Percentiles rank a stretch among this genome's conserved stretches.
These are phyloP conservation scores for Micromussa lordhowensis DNA, from an alignment of 92 coral and sea anemone species.

Conservation along the genomic window DNA sequence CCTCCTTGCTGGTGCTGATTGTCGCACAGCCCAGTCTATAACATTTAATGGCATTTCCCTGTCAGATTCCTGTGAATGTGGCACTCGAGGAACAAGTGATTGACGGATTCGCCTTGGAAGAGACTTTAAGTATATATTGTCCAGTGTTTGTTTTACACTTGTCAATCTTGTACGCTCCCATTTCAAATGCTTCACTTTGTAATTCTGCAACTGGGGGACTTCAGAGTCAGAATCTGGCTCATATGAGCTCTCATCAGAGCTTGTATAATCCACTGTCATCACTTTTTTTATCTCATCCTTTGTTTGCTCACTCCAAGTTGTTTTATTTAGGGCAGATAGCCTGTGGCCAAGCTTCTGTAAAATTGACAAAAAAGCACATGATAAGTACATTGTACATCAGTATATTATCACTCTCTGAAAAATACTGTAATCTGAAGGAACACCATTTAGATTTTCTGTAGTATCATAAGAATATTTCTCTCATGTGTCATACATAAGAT, in stretches of 20 bases:
- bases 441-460: no score
- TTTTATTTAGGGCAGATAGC: neutral
- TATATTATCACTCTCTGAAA: no score
- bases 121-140: constrained; percentile 26
- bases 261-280: constrained; percentile 1
- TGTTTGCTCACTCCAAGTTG: constrained; percentile 9
- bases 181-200: constrained; percentile 43
- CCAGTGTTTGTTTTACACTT: constrained; percentile 31
- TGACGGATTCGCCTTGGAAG: constrained; percentile 21
- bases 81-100: constrained; percentile 23
- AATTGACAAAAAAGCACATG: neutral
- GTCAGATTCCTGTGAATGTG: constrained; percentile 8
- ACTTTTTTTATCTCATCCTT: neutral
- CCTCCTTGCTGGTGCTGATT: constrained; percentile 18
- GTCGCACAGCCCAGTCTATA: constrained; percentile 45
- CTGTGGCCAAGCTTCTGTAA: neutral
- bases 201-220: constrained; percentile 8
- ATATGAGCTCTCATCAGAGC: constrained; percentile 48
- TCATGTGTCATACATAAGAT: no score
- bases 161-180: constrained; percentile 56
- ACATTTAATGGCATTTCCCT: constrained; percentile 33
- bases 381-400: no score
- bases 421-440: no score
- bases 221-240: constrained; percentile 26
- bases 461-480: no score